Conservation (phyloP, 1,140 invertebrate genomes). For the Conus ventricosus region DNA sequence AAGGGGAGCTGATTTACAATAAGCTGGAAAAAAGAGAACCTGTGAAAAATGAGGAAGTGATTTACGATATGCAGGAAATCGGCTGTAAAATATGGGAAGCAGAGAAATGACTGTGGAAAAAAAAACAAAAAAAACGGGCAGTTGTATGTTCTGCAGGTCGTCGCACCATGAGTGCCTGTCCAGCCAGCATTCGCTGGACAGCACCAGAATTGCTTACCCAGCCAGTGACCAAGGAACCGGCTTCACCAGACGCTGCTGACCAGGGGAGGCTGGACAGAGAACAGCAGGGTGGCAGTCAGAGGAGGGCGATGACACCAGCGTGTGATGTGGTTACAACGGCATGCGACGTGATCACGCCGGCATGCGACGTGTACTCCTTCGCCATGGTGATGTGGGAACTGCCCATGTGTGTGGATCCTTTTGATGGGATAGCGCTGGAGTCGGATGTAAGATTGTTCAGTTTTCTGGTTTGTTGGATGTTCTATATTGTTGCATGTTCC, state of each 20-base stretch:
- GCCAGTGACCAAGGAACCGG: conserved; percentile 58
- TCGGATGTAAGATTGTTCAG: conserved; percentile 53
- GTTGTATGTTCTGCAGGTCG: conserved; percentile 54
- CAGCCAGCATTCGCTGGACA: conserved; percentile 68
- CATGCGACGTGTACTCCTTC: conserved; percentile 95
- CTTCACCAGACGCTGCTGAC: conserved; percentile 5
- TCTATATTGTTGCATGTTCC: too few relatives aligned
- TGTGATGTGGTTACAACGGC: conserved; percentile 75
- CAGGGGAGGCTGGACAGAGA: too few relatives aligned
- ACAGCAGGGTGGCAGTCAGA: too few relatives aligned
- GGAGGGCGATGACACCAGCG: too few relatives aligned
- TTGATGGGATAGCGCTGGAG: conserved; percentile 63
- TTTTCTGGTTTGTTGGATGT: too few relatives aligned
- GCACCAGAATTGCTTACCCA: conserved; percentile 68
- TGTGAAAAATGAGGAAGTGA: too few relatives aligned
- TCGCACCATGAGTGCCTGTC: conserved; percentile 66
- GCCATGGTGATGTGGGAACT: conserved; percentile 98
- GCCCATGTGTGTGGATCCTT: conserved; percentile 83
- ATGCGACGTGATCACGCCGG: conserved; percentile 92
- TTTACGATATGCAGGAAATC: too few relatives aligned
- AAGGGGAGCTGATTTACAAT: too few relatives aligned
- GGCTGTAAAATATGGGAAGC: too few relatives aligned
- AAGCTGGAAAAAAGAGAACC: too few relatives aligned
- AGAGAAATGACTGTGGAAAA: too few relatives aligned
- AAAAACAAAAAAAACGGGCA: too few relatives aligned